Base-by-base conservation (phyloP, 2,888 invertebrate species). In the Desoria tigrina region DNA sequence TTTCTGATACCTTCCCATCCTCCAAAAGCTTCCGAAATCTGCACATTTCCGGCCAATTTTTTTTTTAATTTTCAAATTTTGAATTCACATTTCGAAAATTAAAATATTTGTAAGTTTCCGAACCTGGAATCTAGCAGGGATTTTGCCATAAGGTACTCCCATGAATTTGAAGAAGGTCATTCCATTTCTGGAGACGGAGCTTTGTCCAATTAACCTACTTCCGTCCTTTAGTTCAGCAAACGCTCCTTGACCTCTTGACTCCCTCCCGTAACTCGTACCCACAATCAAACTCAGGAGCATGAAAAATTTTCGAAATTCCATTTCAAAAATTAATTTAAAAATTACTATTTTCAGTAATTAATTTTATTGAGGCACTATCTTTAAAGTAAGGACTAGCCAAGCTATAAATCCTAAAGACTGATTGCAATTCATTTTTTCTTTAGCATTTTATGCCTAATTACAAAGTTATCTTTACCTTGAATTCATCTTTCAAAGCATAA, bases 81-180 rank as follows among this genome's bases (percentile, higher is more conserved):
- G 39, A 39, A 11, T 39, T 39, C 39, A 11, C 16, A 11, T 16
- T n/a, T n/a, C n/a, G n/a, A n/a, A n/a, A n/a, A n/a, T n/a, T 39
- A 9, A 39, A 39, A 39, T 16, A 11, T n/a, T n/a, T n/a, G n/a
- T n/a, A n/a, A n/a, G n/a, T n/a, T n/a, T n/a, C n/a, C 26, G 18
- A 9, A 53, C 53, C 53, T n/a, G 6, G 53, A 53, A 53, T 24
- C 53, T 53, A n/a, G 9, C 24, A 23, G 53, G 53, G 24, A 53
- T 21, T 18, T 18, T 23, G 18, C 53, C 53, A 53, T 53, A 53
- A 6, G 53, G 53, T 21, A 53, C 21, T 18, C 53, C 53, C 24
- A 53, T 7, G 24, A 53, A 53, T n/a, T 53, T 11, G n/a, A 9
- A 24, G 53, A 26, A 53, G 9, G 11, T 7, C 11, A 24, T 18